These are phyloP conservation scores for Eonycteris spelaea DNA, from an alignment of 2,113 vertebrate species.

Conservation along the genomic window DNA sequence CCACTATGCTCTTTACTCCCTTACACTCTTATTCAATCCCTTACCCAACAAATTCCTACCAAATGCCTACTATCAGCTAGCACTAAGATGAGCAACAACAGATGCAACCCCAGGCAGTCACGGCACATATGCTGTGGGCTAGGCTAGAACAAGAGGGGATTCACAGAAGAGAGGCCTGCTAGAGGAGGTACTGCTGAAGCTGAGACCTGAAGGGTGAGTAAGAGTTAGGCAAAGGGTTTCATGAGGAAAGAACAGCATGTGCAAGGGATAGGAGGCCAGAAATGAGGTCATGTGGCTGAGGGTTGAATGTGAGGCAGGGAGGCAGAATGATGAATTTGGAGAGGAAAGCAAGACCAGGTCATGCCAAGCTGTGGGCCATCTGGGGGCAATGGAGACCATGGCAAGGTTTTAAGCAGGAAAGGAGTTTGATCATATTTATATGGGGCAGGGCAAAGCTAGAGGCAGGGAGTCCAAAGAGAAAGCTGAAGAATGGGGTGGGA, in stretches of 20 bases:
- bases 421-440: no score
- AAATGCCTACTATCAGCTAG: background rate
- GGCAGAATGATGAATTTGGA: background rate
- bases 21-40: background rate
- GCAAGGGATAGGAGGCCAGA: background rate
- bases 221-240: background rate
- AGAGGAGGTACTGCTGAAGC: background rate
- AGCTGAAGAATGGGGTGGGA: fast-evolving
- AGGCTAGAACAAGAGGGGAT: background rate
- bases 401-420: background rate
- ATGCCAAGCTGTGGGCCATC: background rate
- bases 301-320: background rate
- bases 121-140: background rate
- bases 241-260: background rate
- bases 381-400: background rate
- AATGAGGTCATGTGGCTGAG: background rate
- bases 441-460: background rate
- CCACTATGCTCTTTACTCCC: background rate
- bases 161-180: background rate
- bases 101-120: background rate
- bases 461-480: background rate
- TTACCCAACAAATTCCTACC: background rate
- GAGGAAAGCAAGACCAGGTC: background rate
- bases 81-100: background rate
- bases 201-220: background rate